phyloP scores from a whole-genome alignment of 2,113 vertebrate genomes.

The Poeciliopsis prolifica region DNA sequence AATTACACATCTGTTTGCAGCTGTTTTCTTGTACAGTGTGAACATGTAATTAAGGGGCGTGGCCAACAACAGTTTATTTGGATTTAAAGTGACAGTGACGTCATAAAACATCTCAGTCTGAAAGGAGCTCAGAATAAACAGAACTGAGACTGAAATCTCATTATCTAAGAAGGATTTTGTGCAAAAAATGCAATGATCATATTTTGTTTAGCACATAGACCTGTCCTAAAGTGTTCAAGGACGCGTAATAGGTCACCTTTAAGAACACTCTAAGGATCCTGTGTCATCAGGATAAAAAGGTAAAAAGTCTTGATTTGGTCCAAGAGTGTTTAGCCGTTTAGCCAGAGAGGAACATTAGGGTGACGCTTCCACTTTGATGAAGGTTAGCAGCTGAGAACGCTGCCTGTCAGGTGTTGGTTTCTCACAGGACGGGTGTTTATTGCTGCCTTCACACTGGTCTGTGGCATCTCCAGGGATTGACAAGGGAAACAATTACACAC shows the following conservation, averaged over 20 bases:
- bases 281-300: slow-evolving; percentile 2
- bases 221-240: too few relatives aligned
- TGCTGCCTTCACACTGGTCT: slow-evolving; percentile 65
- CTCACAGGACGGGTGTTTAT: slow-evolving; percentile 72
- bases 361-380: slow-evolving; percentile 60
- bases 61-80: too few relatives aligned
- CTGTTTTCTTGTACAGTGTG: too few relatives aligned
- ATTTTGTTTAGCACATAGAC: too few relatives aligned
- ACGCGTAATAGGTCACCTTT: background rate
- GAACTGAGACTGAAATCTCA: too few relatives aligned
- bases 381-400: slow-evolving; percentile 80
- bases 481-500: slow-evolving; percentile 47
- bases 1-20: too few relatives aligned
- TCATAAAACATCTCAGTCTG: too few relatives aligned
- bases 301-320: slow-evolving; percentile 22
- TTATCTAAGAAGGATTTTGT: too few relatives aligned
- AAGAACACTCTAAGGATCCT: background rate
- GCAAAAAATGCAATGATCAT: too few relatives aligned
- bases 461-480: slow-evolving; percentile 32
- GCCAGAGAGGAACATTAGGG: slow-evolving; percentile 21
- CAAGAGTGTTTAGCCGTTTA: slow-evolving; percentile 7
- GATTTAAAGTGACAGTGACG: too few relatives aligned
- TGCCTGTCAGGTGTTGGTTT: slow-evolving; percentile 67
- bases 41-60: too few relatives aligned
- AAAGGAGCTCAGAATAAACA: too few relatives aligned